Percentiles rank a stretch among this genome's conserved stretches.
phyloP scores from a whole-genome alignment of 37 sponge, comb jelly and placozoan genomes.

The Cladorhizidae sp. region DNA sequence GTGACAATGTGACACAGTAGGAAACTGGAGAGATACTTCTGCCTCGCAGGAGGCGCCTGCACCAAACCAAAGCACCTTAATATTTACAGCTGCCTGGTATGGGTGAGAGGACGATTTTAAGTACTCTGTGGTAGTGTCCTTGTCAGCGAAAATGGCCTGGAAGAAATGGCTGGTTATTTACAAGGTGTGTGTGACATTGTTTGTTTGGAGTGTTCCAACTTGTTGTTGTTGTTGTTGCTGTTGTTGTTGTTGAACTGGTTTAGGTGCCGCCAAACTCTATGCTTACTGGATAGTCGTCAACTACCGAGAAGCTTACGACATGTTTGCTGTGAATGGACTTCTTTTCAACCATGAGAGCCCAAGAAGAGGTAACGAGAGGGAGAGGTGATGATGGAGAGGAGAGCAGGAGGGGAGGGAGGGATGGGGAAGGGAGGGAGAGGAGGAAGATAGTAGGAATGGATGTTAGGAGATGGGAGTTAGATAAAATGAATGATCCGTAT shows the following conservation, averaged over 20 bases:
- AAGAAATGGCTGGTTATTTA: too few relatives aligned
- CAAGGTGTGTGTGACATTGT: too few relatives aligned
- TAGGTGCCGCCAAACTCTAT: constrained; percentile 91
- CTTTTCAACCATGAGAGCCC: constrained; percentile 96
- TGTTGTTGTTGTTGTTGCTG: background rate
- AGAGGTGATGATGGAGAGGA: background rate
- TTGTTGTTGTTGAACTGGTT: background rate
- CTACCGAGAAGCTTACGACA: constrained; percentile 90
- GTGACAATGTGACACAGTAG: too few relatives aligned
- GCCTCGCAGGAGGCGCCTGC: too few relatives aligned
- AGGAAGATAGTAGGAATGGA: too few relatives aligned
- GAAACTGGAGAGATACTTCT: too few relatives aligned
- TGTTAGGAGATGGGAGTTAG: background rate
- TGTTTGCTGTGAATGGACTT: constrained; percentile 86
- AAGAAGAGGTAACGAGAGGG: constrained; percentile 69
- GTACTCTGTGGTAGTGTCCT: too few relatives aligned
- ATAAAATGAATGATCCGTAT: background rate
- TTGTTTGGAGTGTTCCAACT: too few relatives aligned
- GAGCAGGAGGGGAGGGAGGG: background rate
- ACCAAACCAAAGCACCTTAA: too few relatives aligned
- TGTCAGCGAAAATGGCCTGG: too few relatives aligned
- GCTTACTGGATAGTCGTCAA: constrained; percentile 92
- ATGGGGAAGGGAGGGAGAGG: background rate
- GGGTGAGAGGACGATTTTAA: too few relatives aligned
- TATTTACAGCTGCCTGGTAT: too few relatives aligned